These are phyloP conservation scores for Gryon sp. DNA, from an alignment of 1,140 invertebrate species.

Conservation along the genomic window DNA sequence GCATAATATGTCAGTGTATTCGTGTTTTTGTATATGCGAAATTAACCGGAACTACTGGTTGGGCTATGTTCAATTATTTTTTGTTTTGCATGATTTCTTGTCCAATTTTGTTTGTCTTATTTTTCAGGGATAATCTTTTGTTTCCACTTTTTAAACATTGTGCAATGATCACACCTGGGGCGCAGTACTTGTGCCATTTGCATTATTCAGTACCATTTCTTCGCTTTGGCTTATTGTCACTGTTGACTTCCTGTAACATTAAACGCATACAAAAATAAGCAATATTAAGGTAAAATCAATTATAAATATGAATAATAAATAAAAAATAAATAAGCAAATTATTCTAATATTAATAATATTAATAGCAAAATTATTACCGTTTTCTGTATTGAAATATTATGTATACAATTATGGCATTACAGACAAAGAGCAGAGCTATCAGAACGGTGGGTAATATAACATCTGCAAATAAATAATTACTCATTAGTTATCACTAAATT, in stretches of 20 bases:
- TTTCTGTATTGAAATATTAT: conserved; percentile 85
- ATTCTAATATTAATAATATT: neutral
- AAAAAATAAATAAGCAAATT: too few species aligned
- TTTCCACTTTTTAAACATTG: conserved; percentile 33
- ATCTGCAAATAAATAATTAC: conserved; percentile 79
- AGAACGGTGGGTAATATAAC: conserved; percentile 83
- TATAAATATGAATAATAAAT: neutral
- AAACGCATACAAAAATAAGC: conserved; percentile 21
- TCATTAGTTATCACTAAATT: too few species aligned
- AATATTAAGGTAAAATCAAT: neutral
- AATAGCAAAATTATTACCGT: conserved; percentile 76
- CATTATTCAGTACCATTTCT: conserved; percentile 67
- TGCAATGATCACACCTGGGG: conserved; percentile 71
- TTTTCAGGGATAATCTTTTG: too few species aligned
- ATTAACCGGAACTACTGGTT: conserved; percentile 41
- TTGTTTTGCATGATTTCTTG: conserved; percentile 5
- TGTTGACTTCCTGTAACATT: conserved; percentile 69
- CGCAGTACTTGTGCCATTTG: conserved; percentile 51
- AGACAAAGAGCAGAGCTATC: conserved; percentile 83
- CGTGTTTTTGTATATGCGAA: neutral
- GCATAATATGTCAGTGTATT: conserved; percentile 19
- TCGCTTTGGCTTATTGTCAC: conserved; percentile 56
- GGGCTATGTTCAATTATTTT: conserved; percentile 38
- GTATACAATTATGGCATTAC: conserved; percentile 84
- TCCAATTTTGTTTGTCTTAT: too few species aligned